Evolutionary conservation across 2,888 invertebrate species (phyloP), one percentile per base, ranked within the genome.

Genomic region (Tetropium fuscum): DNA sequence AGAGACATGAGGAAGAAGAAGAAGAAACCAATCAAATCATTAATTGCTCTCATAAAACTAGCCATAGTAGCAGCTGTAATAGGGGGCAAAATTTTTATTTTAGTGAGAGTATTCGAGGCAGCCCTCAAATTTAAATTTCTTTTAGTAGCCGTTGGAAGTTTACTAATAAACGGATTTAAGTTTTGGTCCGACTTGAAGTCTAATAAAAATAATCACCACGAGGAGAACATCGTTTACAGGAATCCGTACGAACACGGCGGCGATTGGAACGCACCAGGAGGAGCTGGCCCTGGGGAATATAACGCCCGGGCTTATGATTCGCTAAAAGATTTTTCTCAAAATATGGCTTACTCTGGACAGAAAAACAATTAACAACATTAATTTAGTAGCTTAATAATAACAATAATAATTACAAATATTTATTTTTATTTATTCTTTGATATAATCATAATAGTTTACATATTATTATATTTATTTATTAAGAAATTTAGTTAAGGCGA

Each of bases 51-150:
- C 13, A 49, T 69, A 15, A 71, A 67, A 61, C 45, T 72, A 6
- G 67, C 59, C 6, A 48, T 74, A 5, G 44, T 74, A 13, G 69
- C 63, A 2, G 51, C 53, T 18, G 60, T 70, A 10, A 58, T 71
- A 1, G 57, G 60, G 1, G 49, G 69, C 4, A 74, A 74, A 64
- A 20, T 71, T 4, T 25, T 53, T 25, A 82, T 92, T 0, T 70
- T 93, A 16, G 81, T 93, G 25, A 91, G 92, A 75, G 83, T 91
- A 1, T 81, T 93, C 10, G 90, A 91, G 0, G 89, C 90, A 3
- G 91, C 92, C 75, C 79, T 93, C 60, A 83, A 92, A 84, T 82
- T 92, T 6, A 93, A 93, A 80, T 91, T 93, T 86, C 89, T 92
- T 82, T 83, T 88, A 20, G 86, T 93, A 49, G 91, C 92, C 0